Evolutionary conservation across 1,140 invertebrate species (phyloP), one percentile per base, ranked within the genome.

Genomic region (Steinernema khuongi): DNA sequence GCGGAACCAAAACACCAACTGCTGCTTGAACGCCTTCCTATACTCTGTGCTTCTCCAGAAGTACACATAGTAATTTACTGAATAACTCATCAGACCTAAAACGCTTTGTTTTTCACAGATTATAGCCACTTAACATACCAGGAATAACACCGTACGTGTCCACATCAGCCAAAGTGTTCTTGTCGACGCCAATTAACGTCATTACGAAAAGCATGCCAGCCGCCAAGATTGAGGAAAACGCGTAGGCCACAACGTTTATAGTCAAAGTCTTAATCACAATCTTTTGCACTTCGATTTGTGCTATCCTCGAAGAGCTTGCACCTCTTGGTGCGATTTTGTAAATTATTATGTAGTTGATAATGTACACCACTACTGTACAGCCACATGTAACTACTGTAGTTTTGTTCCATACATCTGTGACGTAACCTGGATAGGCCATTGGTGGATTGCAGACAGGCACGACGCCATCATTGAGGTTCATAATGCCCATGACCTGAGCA

Each of bases 41-140:
- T 68, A 68, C 32, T 68, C 67, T 7, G 7, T 68, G 22, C 67
- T 68, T 68, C 67, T 31, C 67, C 67, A 68, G 31, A 68, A 68
- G 67, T 68, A 68, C 29, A 68, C 22, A 22, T 68, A 68, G 22
- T 68, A 68, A 22, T 31, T 68, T 4, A 33, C n/a, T 31, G 67
- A 68, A 29, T 68, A 33, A 22, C 28, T 31, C 18, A 68, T 7
- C 67, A 68, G 22, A 31, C 32, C 32, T 68, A 22, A 68, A 68
- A 11, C 26, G 14, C 11, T 7, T 14, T 60, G 41, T 60, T 60
- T 26, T n/a, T 22, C 4, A 14, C 50, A 60, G 19, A 17, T 14
- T 60, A n/a, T 22, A n/a, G 50, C 7, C 4, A 17, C 19, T 60
- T 22, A 60, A 4, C 2, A 7, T 60, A 60, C 50, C 50, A n/a